These are phyloP conservation scores for Rapana venosa DNA, from an alignment of 2,888 invertebrate genomes.

Conservation along the genomic window DNA sequence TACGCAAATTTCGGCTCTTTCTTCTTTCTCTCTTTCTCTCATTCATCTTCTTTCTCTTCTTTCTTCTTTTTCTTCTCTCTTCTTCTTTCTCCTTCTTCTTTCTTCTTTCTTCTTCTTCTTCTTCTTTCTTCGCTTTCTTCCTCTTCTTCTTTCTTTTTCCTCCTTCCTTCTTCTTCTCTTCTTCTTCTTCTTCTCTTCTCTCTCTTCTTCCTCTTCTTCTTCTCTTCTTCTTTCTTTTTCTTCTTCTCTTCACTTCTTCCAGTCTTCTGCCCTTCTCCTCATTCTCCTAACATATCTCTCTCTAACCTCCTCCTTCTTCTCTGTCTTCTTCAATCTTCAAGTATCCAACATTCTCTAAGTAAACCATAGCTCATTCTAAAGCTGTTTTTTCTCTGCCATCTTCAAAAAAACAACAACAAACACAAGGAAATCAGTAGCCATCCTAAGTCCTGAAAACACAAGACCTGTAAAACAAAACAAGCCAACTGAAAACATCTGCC, in stretches of 20 bases:
- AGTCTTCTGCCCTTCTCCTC: neutral
- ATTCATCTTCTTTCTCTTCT: too few relatives aligned
- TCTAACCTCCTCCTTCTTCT: constrained; percentile 20
- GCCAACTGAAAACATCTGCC: too few relatives aligned
- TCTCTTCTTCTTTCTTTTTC: neutral
- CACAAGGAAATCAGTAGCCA: too few relatives aligned
- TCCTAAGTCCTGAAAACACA: too few relatives aligned
- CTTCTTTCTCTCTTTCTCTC: constrained; percentile 16
- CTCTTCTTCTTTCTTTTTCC: neutral
- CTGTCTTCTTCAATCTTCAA: neutral
- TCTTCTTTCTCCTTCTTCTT: neutral
- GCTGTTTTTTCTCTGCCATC: neutral
- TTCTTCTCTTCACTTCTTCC: neutral
- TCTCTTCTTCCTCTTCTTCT: neutral
- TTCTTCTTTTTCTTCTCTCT: too few relatives aligned
- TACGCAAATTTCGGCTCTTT: neutral
- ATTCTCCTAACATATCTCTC: neutral
- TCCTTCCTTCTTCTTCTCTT: neutral
- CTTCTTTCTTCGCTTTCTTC: rapidly evolving
- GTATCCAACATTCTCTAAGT: too few relatives aligned
- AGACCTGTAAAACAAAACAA: too few relatives aligned
- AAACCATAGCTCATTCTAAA: too few relatives aligned
- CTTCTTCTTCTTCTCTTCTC: neutral
- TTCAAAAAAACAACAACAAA: too few relatives aligned
- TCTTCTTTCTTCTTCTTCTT: neutral